Conservation (phyloP, 2,888 invertebrate species). For the Eupithecia insigniata region DNA sequence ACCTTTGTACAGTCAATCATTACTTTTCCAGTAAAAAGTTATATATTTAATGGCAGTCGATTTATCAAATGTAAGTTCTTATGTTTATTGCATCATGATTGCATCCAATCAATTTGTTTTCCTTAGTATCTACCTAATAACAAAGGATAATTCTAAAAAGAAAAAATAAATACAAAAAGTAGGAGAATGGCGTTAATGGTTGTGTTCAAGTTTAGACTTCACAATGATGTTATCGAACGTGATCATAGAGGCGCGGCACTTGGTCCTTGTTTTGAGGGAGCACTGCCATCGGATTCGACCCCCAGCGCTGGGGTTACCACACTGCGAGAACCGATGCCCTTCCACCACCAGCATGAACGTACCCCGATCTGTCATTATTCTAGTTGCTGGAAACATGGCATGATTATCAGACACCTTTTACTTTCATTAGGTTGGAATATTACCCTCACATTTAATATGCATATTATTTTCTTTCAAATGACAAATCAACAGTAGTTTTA, state of each 20-base stretch:
- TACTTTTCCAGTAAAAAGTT: too few species aligned
- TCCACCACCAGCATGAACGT: slow-evolving; percentile 37
- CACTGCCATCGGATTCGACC: background rate
- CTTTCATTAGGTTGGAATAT: background rate
- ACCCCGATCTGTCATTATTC: slow-evolving; percentile 55
- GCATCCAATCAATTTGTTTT: background rate
- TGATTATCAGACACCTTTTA: background rate
- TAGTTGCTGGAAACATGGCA: slow-evolving; percentile 46
- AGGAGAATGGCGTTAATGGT: slow-evolving; percentile 19
- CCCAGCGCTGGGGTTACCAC: background rate
- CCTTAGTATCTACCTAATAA: background rate
- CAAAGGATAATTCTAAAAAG: background rate
- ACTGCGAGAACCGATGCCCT: background rate
- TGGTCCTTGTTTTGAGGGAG: slow-evolving; percentile 47
- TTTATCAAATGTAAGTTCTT: too few species aligned
- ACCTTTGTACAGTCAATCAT: too few species aligned
- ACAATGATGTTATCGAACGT: slow-evolving; percentile 44
- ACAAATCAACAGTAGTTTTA: background rate
- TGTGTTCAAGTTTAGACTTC: slow-evolving; percentile 44
- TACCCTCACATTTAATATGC: background rate
- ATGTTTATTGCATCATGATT: too few species aligned
- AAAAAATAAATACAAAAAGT: background rate
- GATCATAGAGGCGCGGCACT: slow-evolving; percentile 52
- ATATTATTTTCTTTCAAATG: background rate
- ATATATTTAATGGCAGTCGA: too few species aligned